Percentiles rank a stretch among this genome's conserved stretches.
These are phyloP conservation scores for Philonicus albiceps DNA, from an alignment of 2,888 invertebrate genomes.

Conservation along the genomic window DNA sequence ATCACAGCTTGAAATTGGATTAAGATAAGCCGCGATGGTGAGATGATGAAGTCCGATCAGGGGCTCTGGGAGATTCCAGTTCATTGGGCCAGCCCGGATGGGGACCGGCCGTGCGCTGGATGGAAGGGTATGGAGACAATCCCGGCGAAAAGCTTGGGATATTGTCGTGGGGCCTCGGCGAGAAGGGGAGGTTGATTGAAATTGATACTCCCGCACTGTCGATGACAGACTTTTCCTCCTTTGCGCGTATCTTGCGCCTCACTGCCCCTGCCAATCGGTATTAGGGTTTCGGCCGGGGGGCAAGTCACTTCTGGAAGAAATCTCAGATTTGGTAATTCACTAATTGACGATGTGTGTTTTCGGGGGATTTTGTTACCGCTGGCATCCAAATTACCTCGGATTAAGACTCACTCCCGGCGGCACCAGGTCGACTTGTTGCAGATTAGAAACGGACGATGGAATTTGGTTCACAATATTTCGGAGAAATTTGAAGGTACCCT, in stretches of 20 bases:
- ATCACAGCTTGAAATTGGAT: slow-evolving; percentile 46
- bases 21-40: slow-evolving; percentile 42
- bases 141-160: background rate
- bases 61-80: background rate
- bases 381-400: background rate
- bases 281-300: background rate
- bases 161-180: background rate
- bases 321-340: slow-evolving; percentile 37
- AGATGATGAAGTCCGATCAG: background rate
- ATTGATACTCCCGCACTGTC: background rate
- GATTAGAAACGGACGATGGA: background rate
- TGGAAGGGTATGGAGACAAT: background rate
- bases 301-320: background rate
- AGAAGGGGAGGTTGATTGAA: background rate
- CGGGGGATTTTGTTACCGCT: slow-evolving; percentile 4
- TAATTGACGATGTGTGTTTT: slow-evolving; percentile 40
- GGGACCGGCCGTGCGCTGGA: background rate
- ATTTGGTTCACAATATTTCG: background rate
- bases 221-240: slow-evolving; percentile 1
- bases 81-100: background rate
- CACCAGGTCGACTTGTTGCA: background rate
- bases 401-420: background rate
- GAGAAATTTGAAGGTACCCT: background rate
- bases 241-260: slow-evolving; percentile 2
- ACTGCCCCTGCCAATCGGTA: slow-evolving; percentile 13